Conservation (phyloP, 2,888 invertebrate species). For the Sarcophaga rosellei region DNA sequence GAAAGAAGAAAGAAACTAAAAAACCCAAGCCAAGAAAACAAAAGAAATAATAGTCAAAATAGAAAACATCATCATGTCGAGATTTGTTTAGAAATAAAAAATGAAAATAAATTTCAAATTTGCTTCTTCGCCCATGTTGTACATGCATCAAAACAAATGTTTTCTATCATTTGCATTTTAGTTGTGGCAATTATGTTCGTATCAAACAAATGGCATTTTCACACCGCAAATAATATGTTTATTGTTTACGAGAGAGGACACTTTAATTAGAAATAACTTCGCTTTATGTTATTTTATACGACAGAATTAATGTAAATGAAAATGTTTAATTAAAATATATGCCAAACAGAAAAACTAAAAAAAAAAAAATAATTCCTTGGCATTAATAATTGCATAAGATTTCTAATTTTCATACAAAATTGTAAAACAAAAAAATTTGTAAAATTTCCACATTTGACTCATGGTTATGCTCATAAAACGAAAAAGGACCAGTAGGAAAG, state of each 20-base stretch:
- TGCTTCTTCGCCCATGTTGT: constrained; percentile 51
- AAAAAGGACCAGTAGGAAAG: too few relatives aligned
- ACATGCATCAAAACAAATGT: constrained; percentile 62
- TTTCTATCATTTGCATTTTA: constrained; percentile 53
- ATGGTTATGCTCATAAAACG: too few relatives aligned
- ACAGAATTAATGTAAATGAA: too few relatives aligned
- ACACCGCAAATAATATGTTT: constrained; percentile 13
- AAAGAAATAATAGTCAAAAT: constrained; percentile 21
- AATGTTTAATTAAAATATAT: too few relatives aligned
- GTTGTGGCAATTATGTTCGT: constrained; percentile 39
- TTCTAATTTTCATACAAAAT: too few relatives aligned
- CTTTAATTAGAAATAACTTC: neutral
- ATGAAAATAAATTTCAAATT: constrained; percentile 64
- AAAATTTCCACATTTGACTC: too few relatives aligned
- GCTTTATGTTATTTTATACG: neutral
- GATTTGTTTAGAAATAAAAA: constrained; percentile 61
- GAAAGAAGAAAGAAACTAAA: neutral
- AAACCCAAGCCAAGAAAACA: constrained; percentile 9
- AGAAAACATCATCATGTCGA: constrained; percentile 52
- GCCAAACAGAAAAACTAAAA: too few relatives aligned
- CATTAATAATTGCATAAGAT: too few relatives aligned
- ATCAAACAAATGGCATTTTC: constrained; percentile 46
- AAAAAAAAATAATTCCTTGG: too few relatives aligned
- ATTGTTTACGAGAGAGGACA: neutral
- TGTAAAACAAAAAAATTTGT: too few relatives aligned